phyloP scores from a whole-genome alignment of 2,113 vertebrate genomes.

The Marcusenius ussheri region DNA sequence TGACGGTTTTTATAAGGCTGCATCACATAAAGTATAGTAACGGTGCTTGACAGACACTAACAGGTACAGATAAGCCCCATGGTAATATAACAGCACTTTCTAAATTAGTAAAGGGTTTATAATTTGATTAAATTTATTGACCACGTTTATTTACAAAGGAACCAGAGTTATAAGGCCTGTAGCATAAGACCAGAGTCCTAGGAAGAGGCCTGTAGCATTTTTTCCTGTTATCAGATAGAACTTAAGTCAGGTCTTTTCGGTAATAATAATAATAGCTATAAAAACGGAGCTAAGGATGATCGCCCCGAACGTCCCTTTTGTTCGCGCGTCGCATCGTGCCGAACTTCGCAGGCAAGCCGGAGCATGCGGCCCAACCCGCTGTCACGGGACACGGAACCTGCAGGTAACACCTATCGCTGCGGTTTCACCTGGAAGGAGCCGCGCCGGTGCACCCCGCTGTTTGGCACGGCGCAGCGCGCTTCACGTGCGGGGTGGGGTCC shows the following conservation, averaged over 20 bases:
- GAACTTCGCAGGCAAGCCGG: neutral
- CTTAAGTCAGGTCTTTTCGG: neutral
- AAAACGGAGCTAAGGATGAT: neutral
- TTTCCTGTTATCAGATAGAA: neutral
- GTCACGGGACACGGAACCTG: neutral
- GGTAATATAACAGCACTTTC: neutral
- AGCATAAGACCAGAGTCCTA: too few relatives aligned
- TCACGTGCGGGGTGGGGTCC: neutral
- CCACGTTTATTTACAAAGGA: neutral
- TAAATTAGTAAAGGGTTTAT: neutral
- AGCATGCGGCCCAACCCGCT: neutral
- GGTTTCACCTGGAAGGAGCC: neutral
- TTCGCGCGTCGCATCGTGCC: neutral
- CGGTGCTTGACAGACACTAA: neutral
- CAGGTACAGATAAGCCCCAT: neutral
- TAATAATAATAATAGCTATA: neutral
- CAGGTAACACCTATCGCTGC: neutral
- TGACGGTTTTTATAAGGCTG: neutral
- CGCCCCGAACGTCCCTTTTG: neutral
- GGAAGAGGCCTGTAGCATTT: neutral
- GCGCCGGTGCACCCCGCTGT: neutral
- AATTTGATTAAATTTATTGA: neutral
- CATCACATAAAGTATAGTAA: neutral
- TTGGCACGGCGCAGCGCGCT: neutral
- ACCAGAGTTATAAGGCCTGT: neutral